These are phyloP conservation scores for Euplagia quadripunctaria DNA, from an alignment of 2,888 invertebrate genomes.

Conservation along the genomic window DNA sequence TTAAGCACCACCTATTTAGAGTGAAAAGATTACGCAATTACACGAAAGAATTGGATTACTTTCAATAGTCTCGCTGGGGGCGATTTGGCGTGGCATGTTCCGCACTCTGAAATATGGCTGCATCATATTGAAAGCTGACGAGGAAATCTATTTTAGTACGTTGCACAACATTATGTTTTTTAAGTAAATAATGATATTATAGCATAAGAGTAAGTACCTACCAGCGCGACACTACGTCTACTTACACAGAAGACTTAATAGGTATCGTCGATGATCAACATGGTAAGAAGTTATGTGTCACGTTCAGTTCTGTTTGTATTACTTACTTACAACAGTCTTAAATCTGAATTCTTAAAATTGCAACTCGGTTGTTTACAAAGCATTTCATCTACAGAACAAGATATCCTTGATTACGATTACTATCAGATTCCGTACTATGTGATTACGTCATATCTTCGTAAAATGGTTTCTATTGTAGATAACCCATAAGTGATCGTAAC, in stretches of 20 bases:
- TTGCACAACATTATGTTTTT: not conserved
- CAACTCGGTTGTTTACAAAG: not conserved
- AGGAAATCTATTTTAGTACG: not conserved
- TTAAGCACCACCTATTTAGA: conserved; percentile 72
- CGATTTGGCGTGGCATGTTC: conserved; percentile 39
- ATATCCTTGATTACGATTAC: too few relatives aligned
- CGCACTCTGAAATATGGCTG: conserved; percentile 23
- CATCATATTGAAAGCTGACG: conserved; percentile 14
- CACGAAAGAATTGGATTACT: conserved; percentile 71
- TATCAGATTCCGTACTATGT: too few relatives aligned
- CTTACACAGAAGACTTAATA: too few relatives aligned
- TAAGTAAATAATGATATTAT: not conserved
- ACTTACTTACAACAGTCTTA: not conserved
- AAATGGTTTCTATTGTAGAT: too few relatives aligned
- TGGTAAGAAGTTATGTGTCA: too few relatives aligned
- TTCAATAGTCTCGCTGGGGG: conserved; percentile 53
- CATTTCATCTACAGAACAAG: not conserved
- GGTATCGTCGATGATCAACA: too few relatives aligned
- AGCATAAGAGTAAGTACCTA: too few relatives aligned
- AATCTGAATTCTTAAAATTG: not conserved
- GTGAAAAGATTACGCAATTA: conserved; percentile 81
- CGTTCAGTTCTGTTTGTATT: too few relatives aligned
- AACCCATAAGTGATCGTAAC: too few relatives aligned
- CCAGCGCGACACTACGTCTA: too few relatives aligned
- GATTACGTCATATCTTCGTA: too few relatives aligned